phyloP scores from a whole-genome alignment of 2,113 vertebrate species.

The Ammospiza caudacuta region DNA sequence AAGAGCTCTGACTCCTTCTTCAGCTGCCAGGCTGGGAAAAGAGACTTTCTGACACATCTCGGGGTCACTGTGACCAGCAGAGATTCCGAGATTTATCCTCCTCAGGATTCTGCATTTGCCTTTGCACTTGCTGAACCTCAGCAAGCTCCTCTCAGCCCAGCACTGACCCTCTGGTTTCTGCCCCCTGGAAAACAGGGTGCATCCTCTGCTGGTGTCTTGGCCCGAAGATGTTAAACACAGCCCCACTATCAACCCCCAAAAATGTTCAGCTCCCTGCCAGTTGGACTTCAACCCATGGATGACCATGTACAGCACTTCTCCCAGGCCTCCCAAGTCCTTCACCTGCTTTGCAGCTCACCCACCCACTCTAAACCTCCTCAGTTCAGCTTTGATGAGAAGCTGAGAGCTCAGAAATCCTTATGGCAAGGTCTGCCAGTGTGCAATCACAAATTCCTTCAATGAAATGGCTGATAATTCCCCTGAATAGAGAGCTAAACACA shows the following conservation, averaged over 20 bases:
- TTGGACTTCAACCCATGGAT: not conserved
- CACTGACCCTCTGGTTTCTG: not conserved
- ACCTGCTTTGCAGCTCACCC: not conserved
- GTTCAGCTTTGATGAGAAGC: not conserved
- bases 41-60: too few species aligned
- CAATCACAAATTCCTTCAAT: not conserved
- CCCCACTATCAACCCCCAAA: not conserved
- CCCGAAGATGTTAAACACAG: not conserved
- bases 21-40: too few species aligned
- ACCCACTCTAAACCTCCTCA: not conserved
- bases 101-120: not conserved
- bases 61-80: too few species aligned
- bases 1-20: too few species aligned
- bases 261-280: not conserved
- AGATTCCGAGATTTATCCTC: not conserved
- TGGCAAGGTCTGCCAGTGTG: not conserved
- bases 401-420: not conserved
- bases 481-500: not conserved
- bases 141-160: not conserved
- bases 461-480: not conserved
- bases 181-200: not conserved
- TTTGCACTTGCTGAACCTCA: not conserved
- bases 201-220: not conserved
- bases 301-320: not conserved
- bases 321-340: not conserved